Evolutionary conservation across 2,797 vertebrate species (phyloP), one percentile per base, ranked within the genome.

Genomic region (Propithecus perrieri): DNA sequence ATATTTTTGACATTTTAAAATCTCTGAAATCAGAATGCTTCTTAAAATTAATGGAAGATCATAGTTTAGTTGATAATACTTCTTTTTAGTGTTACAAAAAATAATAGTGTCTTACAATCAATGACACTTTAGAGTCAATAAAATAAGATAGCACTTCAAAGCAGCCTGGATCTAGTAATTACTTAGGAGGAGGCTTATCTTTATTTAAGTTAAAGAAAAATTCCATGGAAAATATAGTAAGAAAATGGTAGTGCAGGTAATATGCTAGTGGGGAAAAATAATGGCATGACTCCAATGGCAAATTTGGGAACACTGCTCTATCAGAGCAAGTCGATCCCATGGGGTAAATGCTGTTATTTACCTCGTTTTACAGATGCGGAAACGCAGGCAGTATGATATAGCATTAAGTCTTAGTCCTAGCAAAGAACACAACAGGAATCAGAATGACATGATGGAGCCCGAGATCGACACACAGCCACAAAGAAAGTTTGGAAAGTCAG

Each of bases 391-490:
- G 9, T 33, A 0, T 72, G 41, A 69, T 1, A 22, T 14, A 53
- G 53, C 13, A 67, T 38, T 41, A 67, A 80, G 55, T 59, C 14
- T 55, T 24, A 22, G 13, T 84, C 41, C 48, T 26, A 24, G n/a
- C 9, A 78, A 57, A 93, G n/a, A 75, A n/a, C 43, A 11, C 14
- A 43, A 14, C 69, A 86, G n/a, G 7, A 55, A 50, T 43, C 17
- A 84, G 24, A 28, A 24, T 2, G 5, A 83, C 30, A 11, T 33
- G 26, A 35, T 11, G 46, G 6, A 74, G 4, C n/a, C 12, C 13
- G 28, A 1, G 9, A 57, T 2, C 17, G 17, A 61, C 80, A 0
- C 5, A 67, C 0, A 41, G 0, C 10, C 41, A 53, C 2, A 10
- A 33, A 92, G n/a, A 57, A 67, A 63, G 55, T 33, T 24, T 11